Evolutionary conservation across 37 sponge, comb jelly and placozoan genomes (phyloP), one percentile per base, ranked within the genome.

Genomic region (Petrosia ficiformis): DNA sequence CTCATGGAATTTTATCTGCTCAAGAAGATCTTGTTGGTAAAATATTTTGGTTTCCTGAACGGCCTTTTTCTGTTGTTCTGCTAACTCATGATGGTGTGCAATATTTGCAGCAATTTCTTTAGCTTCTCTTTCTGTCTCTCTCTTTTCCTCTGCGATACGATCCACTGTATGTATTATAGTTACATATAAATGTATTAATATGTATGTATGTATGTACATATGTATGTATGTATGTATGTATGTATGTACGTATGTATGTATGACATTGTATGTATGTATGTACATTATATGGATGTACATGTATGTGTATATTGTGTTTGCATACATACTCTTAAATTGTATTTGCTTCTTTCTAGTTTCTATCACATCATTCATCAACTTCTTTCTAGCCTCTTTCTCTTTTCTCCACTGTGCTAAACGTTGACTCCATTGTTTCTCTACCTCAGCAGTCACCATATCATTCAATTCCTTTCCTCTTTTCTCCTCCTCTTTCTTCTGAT

Each of bases 371-470:
- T 89, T 59, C 84, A 95, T 89, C 33, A 98, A 77, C 68, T 87
- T 92, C 71, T 80, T 81, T 59, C 99, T 48, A 24, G 99, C 99
- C 41, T 92, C 89, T 36, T 71, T 95, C 65, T 98, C 99, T 42
- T 67, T 76, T 63, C 78, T 87, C 99, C 99, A 95, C 65, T 95
- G 96, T 19, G 79, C 67, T 52, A 90, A 58, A 42, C 96, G 82
- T 64, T 87, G 91, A 16, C 64, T 71, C 99, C 99, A 98, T 65
- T 89, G 86, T 44, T 84, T 89, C 72, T 92, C 89, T 42, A 95
- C 93, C 80, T 98, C 99, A 34, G 66, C 79, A 24, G 86, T 86
- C 2, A 98, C 41, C 43, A 98, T 65, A 16, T 69, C 65, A 37
- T 98, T 96, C 67, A 95, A 64, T 43, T 98, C 99, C 40, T 67